Evolutionary conservation across 2,888 invertebrate species (phyloP), one percentile per base, ranked within the genome.

Genomic region (Keiferia lycopersicella): DNA sequence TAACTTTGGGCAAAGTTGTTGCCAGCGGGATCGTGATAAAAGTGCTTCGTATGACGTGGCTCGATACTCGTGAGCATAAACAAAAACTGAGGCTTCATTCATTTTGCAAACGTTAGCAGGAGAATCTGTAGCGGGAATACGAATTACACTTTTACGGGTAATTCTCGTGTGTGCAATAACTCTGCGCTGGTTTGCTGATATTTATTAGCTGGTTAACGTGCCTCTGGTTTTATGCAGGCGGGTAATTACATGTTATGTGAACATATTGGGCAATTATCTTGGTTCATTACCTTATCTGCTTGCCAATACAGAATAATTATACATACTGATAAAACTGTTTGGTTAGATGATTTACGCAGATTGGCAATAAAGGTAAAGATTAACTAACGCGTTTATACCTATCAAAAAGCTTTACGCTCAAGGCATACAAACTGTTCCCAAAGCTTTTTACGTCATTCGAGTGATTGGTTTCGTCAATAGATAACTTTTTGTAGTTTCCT

Each of bases 151-250:
- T 78, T 79, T 75, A 72, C 71, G 69, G 74, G 66, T 75, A 78
- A 81, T 74, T 78, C 83, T 83, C 85, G 71, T 78, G 82, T 79
- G 84, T 76, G 76, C 77, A 78, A 84, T 86, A 84, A 81, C 82
- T 86, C 79, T 80, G 70, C 72, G 76, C 75, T 78, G 81, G 82
- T 84, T 80, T 77, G 73, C 77, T 75, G 80, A 81, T 86, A 85
- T 87, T 86, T 85, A 83, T 84, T 77, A 81, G 75, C 75, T 76
- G 81, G 84, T 85, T 80, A 81, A 75, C 76, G 75, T 80, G 77
- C 78, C 77, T 75, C 79, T 78, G 81, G 77, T 80, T 83, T 50
- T 81, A 82, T 80, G 75, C 76, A 78, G 76, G 74, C 75, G 75
- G 77, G 26, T 26, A 53, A 22, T 53, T 53, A 26, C 26, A 41